Percentiles rank a stretch among this genome's conserved stretches.
Evolutionary conservation across 2,888 invertebrate species (phyloP).

Genomic region (Drosophila anomelani): DNA sequence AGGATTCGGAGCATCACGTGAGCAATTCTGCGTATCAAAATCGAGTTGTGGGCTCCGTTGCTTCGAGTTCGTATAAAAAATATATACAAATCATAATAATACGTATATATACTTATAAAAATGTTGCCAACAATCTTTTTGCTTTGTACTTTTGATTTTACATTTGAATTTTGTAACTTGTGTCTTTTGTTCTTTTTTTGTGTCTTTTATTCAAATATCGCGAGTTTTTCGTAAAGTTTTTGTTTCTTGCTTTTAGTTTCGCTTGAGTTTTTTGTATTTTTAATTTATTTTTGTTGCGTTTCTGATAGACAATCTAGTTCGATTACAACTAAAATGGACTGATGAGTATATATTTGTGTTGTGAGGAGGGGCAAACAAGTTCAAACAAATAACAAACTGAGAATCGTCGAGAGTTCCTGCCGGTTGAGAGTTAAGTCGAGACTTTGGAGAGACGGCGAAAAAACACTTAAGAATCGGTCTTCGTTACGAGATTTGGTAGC

Average conservation of each 20-base stretch:
- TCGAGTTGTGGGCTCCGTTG: slow-evolving; percentile 33
- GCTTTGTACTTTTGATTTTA: slow-evolving; percentile 78
- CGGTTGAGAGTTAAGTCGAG: slow-evolving; percentile 42
- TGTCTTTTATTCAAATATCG: slow-evolving; percentile 28
- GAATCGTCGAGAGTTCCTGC: slow-evolving; percentile 47
- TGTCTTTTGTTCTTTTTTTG: slow-evolving; percentile 45
- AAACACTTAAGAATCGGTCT: slow-evolving; percentile 39
- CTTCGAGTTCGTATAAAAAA: slow-evolving; percentile 74
- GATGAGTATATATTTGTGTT: slow-evolving; percentile 31
- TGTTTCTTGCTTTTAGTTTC: slow-evolving; percentile 6
- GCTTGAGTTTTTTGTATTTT: slow-evolving; percentile 22
- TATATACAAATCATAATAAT: slow-evolving; percentile 77
- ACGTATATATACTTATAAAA: slow-evolving; percentile 67
- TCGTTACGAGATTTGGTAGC: slow-evolving; percentile 32
- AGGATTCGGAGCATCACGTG: slow-evolving; percentile 50
- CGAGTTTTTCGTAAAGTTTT: slow-evolving; percentile 31
- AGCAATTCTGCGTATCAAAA: slow-evolving; percentile 54
- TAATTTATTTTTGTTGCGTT: slow-evolving; percentile 9
- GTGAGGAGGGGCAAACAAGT: slow-evolving; percentile 35
- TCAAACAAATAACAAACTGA: slow-evolving; percentile 45
- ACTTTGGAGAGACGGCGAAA: slow-evolving; percentile 41
- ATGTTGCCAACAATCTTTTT: slow-evolving; percentile 78
- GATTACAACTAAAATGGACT: slow-evolving; percentile 36
- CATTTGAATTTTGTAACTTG: slow-evolving; percentile 60
- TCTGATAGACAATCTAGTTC: slow-evolving; percentile 17